These are phyloP conservation scores for Corythaeola cristata DNA, from an alignment of 2,113 vertebrate genomes.

Conservation along the genomic window DNA sequence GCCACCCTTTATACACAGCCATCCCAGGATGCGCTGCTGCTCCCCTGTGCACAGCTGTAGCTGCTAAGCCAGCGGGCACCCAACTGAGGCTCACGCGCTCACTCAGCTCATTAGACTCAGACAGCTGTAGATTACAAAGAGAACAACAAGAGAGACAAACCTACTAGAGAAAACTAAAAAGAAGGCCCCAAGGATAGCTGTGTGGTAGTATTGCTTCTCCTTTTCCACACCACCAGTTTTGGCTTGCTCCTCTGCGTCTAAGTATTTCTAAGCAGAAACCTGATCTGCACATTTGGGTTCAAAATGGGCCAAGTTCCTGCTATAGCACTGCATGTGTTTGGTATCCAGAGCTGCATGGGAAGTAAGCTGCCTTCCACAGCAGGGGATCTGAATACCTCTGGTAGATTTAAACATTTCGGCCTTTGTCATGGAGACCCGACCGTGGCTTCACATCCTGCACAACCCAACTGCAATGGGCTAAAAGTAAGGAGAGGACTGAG, in stretches of 20 bases:
- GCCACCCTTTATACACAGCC: background rate
- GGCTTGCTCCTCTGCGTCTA: background rate
- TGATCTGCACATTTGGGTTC: slow-evolving; percentile 12
- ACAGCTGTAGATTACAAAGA: slow-evolving; percentile 12
- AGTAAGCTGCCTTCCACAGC: slow-evolving; percentile 19
- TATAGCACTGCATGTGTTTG: background rate
- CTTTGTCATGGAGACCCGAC: background rate
- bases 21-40: background rate
- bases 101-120: slow-evolving; percentile 18
- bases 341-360: background rate
- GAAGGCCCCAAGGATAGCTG: background rate
- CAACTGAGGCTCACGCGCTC: background rate
- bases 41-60: background rate
- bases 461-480: background rate
- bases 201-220: background rate
- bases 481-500: background rate
- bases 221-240: background rate
- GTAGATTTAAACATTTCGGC: background rate
- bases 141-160: background rate
- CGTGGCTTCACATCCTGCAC: background rate
- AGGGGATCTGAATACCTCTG: background rate
- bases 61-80: background rate
- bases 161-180: background rate
- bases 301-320: background rate
- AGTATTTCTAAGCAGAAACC: slow-evolving; percentile 20